Evolutionary conservation across 2,113 vertebrate species (phyloP).

Genomic region (Casuarius casuarius): DNA sequence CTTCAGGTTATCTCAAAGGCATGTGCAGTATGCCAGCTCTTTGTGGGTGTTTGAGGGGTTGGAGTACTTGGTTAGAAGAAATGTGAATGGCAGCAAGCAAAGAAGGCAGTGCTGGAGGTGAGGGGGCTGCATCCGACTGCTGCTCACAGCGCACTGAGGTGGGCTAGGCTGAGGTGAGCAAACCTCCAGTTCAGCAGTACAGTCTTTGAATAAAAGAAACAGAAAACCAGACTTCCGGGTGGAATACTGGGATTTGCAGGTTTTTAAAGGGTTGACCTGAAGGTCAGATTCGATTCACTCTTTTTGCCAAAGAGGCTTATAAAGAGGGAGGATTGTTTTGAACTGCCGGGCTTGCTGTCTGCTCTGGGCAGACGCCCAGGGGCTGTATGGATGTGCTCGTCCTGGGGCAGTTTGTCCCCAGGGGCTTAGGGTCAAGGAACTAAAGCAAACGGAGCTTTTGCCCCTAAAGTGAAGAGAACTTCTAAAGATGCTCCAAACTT

Average conservation of each 20-base stretch:
- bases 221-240: background rate
- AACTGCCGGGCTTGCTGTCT: background rate
- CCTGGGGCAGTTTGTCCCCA: background rate
- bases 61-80: background rate
- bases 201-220: background rate
- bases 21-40: background rate
- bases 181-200: background rate
- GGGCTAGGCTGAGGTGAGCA: background rate
- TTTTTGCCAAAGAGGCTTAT: background rate
- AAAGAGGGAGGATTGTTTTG: background rate
- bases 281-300: background rate
- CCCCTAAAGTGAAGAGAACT: background rate
- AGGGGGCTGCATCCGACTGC: background rate
- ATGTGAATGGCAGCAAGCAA: background rate
- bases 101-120: background rate
- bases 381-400: background rate
- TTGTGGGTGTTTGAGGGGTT: fast-evolving
- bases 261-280: background rate
- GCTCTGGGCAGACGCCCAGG: fast-evolving
- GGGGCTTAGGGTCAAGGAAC: background rate
- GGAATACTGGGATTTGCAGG: background rate
- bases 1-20: background rate
- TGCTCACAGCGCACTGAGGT: background rate
- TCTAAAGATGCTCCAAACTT: background rate
- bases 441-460: background rate